Evolutionary conservation across 2,888 invertebrate genomes (phyloP), one percentile per base, ranked within the genome.

Genomic region (Omphaloscelis lunosa): DNA sequence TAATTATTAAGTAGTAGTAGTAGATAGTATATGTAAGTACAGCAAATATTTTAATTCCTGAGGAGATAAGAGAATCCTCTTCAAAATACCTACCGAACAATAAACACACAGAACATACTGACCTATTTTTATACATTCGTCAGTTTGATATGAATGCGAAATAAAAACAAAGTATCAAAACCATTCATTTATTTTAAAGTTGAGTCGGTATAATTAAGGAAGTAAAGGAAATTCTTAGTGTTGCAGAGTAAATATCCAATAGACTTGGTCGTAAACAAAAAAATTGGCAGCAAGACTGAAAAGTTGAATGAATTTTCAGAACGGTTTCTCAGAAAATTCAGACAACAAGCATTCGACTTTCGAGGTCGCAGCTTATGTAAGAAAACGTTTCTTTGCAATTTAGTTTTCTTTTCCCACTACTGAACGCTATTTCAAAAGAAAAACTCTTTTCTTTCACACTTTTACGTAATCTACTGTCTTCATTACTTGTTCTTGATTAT

Each of bases 241-340:
- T 67, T 78, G 67, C 62, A 23, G 62, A 72, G 69, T 72, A 73
- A 69, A 76, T 66, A 63, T 66, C 48, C 61, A 69, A 72, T 62
- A 75, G 74, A 81, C 71, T 77, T 77, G 39, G 45, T 39, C 63
- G 84, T 84, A 86, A 88, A 88, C 80, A 83, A 79, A 70, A 34
- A 66, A 68, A 69, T 86, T 86, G 86, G 84, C 89, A 84, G 62
- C 80, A 51, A 65, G n/a, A 86, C 61, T 48, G 48, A 48, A 75
- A 83, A 81, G 71, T 76, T 76, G 73, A 70, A 76, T 75, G 77
- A 77, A 76, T 79, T 75, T 70, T 66, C 34, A 45, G 39, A 82
- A 53, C 58, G 51, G 34, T 27, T 61, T 75, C 34, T 65, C 5
- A 59, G 53, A 70, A 80, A 77, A 56, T 70, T 70, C 34, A 58